These are phyloP conservation scores for Hipparchia semele DNA, from an alignment of 2,888 invertebrate species.

Conservation along the genomic window DNA sequence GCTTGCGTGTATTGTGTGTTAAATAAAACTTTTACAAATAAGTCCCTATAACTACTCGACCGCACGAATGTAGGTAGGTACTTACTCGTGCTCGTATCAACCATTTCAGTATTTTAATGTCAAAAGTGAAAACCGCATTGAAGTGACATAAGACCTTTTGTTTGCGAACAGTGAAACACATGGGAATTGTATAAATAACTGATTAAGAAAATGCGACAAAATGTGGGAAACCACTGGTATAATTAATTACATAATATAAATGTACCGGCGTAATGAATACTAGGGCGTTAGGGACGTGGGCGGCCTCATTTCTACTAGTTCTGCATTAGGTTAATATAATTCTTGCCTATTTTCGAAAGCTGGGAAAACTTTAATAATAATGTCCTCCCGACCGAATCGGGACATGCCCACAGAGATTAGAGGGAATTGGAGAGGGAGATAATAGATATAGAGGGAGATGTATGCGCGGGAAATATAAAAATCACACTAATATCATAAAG, in stretches of 20 bases:
- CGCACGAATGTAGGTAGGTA: background rate
- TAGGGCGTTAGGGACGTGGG: background rate
- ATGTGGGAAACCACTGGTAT: conserved; percentile 1
- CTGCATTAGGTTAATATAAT: background rate
- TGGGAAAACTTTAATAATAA: background rate
- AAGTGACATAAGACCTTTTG: background rate
- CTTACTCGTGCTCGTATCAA: background rate
- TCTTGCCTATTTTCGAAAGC: background rate
- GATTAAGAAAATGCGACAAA: background rate
- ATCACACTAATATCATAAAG: too few species aligned
- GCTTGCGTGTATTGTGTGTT: conserved; percentile 4
- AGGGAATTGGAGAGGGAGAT: too few species aligned
- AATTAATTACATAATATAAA: background rate
- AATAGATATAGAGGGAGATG: too few species aligned
- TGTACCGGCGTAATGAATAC: background rate
- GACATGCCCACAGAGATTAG: too few species aligned
- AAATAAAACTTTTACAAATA: conserved; percentile 10
- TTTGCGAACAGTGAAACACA: background rate
- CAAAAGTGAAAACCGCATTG: background rate
- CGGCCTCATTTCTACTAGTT: background rate
- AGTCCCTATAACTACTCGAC: background rate
- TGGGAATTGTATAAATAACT: background rate
- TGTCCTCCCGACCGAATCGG: background rate
- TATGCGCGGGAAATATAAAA: too few species aligned
- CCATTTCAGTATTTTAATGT: background rate